Evolutionary conservation across 1,140 invertebrate species (phyloP).

Genomic region (Eurosta solidaginis): DNA sequence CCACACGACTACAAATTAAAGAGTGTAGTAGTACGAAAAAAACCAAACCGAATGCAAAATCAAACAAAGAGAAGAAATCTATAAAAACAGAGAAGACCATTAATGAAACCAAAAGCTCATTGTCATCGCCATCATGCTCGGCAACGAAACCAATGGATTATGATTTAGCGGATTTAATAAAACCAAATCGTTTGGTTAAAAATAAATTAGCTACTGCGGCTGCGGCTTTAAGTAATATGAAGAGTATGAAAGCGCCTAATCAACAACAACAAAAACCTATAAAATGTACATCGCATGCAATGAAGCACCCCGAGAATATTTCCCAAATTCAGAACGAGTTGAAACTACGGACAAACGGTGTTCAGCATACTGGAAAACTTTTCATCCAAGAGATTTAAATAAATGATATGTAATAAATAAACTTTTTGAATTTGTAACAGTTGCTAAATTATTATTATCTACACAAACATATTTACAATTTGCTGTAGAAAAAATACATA

Average conservation of each 20-base stretch:
- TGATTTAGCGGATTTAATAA: conserved; percentile 51
- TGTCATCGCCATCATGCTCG: background rate
- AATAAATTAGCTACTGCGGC: conserved; percentile 48
- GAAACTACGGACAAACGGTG: background rate
- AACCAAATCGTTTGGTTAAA: conserved; percentile 53
- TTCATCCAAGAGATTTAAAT: conserved; percentile 31
- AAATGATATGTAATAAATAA: background rate
- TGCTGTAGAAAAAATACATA: background rate
- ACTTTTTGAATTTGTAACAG: background rate
- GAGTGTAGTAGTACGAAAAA: conserved; percentile 9
- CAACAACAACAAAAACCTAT: background rate
- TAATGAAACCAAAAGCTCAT: background rate
- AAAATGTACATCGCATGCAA: background rate
- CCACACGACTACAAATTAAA: conserved; percentile 16
- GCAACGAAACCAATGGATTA: conserved; percentile 41
- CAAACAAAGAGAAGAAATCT: background rate
- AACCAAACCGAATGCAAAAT: background rate
- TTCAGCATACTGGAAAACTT: background rate
- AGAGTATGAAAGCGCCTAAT: background rate
- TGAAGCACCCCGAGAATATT: background rate
- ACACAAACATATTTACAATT: no score
- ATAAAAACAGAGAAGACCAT: background rate
- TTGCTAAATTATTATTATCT: no score
- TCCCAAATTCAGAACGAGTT: background rate
- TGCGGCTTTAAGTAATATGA: background rate